Percentiles rank a stretch among this genome's conserved stretches.
Conservation (phyloP, 30 jellyfish, hydroid and myxozoan genomes). For the Turritopsis rubra region DNA sequence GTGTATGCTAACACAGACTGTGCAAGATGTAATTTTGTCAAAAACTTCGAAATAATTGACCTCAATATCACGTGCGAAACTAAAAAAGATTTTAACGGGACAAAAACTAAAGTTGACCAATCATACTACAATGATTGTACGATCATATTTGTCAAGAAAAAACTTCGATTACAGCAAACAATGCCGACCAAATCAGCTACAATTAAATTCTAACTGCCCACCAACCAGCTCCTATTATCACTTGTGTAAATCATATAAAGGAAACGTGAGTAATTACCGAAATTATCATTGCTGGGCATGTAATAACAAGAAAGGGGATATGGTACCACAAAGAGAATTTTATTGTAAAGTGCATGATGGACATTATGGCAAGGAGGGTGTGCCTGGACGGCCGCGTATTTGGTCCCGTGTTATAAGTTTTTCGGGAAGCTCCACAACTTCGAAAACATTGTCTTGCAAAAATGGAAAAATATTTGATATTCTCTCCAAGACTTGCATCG, state of each 20-base stretch:
- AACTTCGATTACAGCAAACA: background rate
- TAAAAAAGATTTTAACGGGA: background rate
- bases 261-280: background rate
- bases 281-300: conserved; percentile 14
- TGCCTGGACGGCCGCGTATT: background rate
- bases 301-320: background rate
- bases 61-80: background rate
- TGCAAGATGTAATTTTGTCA: background rate
- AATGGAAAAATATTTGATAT: background rate
- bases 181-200: background rate
- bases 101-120: background rate
- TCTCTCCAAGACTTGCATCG: background rate
- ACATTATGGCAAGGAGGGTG: background rate
- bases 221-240: background rate
- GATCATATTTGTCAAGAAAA: background rate
- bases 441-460: background rate
- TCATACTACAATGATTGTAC: background rate
- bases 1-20: background rate
- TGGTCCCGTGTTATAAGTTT: background rate
- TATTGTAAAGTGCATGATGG: background rate
- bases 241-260: background rate
- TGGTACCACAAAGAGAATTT: background rate
- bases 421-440: background rate
- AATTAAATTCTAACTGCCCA: background rate
- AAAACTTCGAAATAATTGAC: background rate